Base-by-base conservation (phyloP, 2,113 vertebrate genomes). In the Empidonax alnorum region DNA sequence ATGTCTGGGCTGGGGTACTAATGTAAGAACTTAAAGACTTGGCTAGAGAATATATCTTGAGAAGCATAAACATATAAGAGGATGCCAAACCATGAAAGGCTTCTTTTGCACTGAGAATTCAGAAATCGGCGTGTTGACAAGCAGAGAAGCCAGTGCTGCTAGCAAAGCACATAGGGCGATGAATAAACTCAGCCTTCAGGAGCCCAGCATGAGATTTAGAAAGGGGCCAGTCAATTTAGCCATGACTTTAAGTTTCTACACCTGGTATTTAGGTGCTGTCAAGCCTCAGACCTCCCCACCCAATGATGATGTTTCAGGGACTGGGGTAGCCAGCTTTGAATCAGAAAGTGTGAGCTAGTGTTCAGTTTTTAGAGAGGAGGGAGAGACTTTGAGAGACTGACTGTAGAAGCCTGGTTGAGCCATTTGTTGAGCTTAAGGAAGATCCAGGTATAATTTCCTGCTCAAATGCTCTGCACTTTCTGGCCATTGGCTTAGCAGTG, bases 61-160 rank as follows among this genome's bases (percentile, higher is more conserved):
- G 96, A 89, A 92, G 93, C 91, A 93, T 85, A 97, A 97, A 96
- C 90, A 96, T 96, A 31, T 83, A 90, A 90, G 72, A 84, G 83
- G 83, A 94, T 96, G 95, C 94, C 96, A 96, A 93, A 95, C 92
- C 94, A 95, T 90, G 93, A 93, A 97, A 96, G 94, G 91, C 87
- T 90, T 87, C 90, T 74, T 90, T 87, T 92, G 91, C 93, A 89
- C 84, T 94, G 91, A 84, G 93, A 90, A 93, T 72, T 93, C 84
- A 85, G 93, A 90, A 88, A 80, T 69, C 86, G 3, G 62, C 35
- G 35, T 93, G 95, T 89, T 91, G 95, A 97, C 91, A 97, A 91
- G 87, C 72, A 89, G 86, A 67, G 93, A 94, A 95, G 91, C 93
- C 88, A 87, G 20, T 31, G 88, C 96, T 89, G 83, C 89, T 87